Base-by-base conservation (phyloP, 2,888 invertebrate species). In the Philopedon plagiatum region DNA sequence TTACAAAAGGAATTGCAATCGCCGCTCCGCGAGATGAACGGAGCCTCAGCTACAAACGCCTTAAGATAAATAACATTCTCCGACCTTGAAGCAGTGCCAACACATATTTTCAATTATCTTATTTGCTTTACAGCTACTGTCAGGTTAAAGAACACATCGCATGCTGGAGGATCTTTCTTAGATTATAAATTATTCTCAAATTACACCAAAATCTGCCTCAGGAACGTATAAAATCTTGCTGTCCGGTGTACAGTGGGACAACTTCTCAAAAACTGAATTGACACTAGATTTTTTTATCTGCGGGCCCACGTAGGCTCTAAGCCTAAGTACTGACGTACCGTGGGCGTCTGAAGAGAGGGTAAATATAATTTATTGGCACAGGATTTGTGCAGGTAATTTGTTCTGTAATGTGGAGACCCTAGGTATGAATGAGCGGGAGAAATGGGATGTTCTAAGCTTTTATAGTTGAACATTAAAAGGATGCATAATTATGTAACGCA, bases 61-160 rank as follows among this genome's bases (percentile, higher is more conserved):
- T 54, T 19, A 34, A 75, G 78, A 78, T 78, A 77, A 78, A 79
- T 77, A 77, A 78, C 79, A 76, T 76, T 76, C 80, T 80, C 78
- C 82, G 84, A 84, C 85, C 85, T 85, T 85, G 85, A 84, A 81
- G 79, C 79, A 77, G 77, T 85, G 85, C 85, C 85, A 85, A 80
- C 83, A 82, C 83, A 83, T 83, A 84, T 84, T 84, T 83, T 82
- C 85, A 84, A 84, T 85, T 84, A 84, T 84, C 82, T 83, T 83
- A 84, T 84, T 84, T 83, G 82, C 81, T 83, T 80, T 81, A 81
- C 83, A 80, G 81, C 80, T 78, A 77, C 83, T 84, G 84, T 83
- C 84, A 84, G 83, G 84, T 84, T 84, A 84, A 84, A 84, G 84
- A 82, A 82, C 83, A 80, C 80, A 81, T 80, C 82, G 80, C 81